Conservation (phyloP, 2,113 vertebrate genomes). For the Andinoacara biseriatus region DNA sequence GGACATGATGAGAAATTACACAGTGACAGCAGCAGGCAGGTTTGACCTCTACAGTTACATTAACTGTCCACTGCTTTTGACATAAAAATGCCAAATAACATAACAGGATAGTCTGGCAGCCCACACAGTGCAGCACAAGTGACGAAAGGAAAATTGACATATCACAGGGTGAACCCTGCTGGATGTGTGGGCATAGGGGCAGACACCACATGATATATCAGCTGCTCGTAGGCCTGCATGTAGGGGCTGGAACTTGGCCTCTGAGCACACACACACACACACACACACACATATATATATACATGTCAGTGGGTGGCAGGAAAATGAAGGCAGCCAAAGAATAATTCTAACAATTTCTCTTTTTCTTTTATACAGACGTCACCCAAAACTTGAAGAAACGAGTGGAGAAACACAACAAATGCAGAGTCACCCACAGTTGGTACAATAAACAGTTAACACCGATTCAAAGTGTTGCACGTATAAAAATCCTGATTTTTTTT, state of each 20-base stretch:
- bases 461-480: neutral
- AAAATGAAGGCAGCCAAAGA: neutral
- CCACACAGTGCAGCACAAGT: neutral
- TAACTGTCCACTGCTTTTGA: neutral
- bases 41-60: neutral
- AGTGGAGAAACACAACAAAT: neutral
- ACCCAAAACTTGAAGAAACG: neutral
- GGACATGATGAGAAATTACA: constrained; percentile 10
- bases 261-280: neutral
- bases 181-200: constrained; percentile 64
- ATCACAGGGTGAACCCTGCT: constrained; percentile 23
- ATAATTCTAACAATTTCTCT: neutral
- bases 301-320: constrained; percentile 6
- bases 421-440: neutral
- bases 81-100: constrained; percentile 30
- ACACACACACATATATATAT: neutral
- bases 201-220: constrained; percentile 60
- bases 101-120: neutral
- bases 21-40: neutral
- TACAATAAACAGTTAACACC: neutral
- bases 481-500: neutral
- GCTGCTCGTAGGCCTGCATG: constrained; percentile 23
- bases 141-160: constrained; percentile 35
- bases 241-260: constrained; percentile 16
- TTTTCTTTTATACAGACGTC: neutral